Base-by-base conservation (phyloP, 1,140 invertebrate genomes). In the Apis laboriosa region DNA sequence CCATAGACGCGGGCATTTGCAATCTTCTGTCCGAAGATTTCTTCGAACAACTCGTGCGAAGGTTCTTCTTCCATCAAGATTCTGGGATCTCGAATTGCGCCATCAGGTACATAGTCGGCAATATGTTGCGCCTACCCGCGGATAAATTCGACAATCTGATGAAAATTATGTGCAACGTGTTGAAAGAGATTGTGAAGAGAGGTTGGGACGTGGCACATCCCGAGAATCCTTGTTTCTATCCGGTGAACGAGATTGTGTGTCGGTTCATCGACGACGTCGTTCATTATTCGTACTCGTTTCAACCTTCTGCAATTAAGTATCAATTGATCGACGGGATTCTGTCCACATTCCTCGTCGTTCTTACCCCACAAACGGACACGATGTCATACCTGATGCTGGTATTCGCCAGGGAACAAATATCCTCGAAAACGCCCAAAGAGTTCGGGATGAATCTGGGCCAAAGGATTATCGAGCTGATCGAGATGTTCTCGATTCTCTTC, bases 1-100 rank as follows among this genome's bases (percentile, higher is more conserved):
- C 43, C 0, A 71, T 91, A 12, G 71, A 80, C 12, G n/a, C 13
- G 0, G 11, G 56, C 0, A 53, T 83, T 7, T 85, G 68, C 56
- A 74, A 86, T 19, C 12, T 85, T 0, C 28, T 92, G 7, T n/a
- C 88, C 0, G 84, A 90, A 0, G 66, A 86, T 2, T 83, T 90
- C 17, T 68, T 58, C n/a, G 15, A 79, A 17, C 9, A 34, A 0
- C 49, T 91, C 0, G 2, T 92, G 0, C 3, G 19, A 5, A 84
- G 68, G 58, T 90, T 86, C 61, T 68, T 91, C 9, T 80, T 84
- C 43, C 58, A 88, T 9, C 0, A 34, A 0, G 8, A 85, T 12
- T 0, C 0, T 0, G 19, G 67, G 0, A 1, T 86, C 2, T 63
- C 21, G 0, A 8, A 5, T 0, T 28, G 55, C 21, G 63, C 75